Percentiles rank a stretch among this genome's conserved stretches.
Conservation (phyloP, 2,888 invertebrate species). For the Drosophila pseudotakahashii region DNA sequence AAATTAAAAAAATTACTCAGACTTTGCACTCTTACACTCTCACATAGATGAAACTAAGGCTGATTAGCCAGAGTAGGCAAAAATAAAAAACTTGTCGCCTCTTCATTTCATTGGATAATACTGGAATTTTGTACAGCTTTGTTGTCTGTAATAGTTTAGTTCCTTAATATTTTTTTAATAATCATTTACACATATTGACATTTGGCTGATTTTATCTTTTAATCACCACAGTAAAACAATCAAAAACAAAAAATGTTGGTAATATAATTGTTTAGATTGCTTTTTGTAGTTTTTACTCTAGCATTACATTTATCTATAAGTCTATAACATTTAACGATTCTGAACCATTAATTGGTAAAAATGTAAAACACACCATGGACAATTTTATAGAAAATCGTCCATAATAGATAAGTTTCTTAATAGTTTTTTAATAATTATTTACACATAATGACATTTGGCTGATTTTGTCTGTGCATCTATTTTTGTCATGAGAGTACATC, state of each 20-base stretch:
- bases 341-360: too few relatives aligned
- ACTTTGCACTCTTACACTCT: neutral
- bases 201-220: neutral
- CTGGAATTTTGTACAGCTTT: neutral
- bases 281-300: too few relatives aligned
- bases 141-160: neutral
- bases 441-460: neutral
- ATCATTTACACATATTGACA: neutral
- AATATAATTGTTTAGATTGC: too few relatives aligned
- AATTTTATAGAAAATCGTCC: too few relatives aligned
- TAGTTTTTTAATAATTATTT: neutral
- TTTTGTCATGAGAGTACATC: too few relatives aligned
- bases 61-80: neutral
- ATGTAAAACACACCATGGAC: too few relatives aligned
- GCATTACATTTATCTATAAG: too few relatives aligned
- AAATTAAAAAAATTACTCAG: neutral
- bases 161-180: conserved; percentile 1
- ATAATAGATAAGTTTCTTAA: neutral
- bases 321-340: too few relatives aligned
- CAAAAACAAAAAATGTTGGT: too few relatives aligned
- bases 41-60: neutral
- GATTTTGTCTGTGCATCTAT: neutral
- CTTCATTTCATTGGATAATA: neutral
- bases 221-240: too few relatives aligned
- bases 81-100: neutral